A percentile compares a stretch with the other conserved stretches of the same genome.
phyloP scores from a whole-genome alignment of 2,113 vertebrate species.

The Apodemus sylvaticus region DNA sequence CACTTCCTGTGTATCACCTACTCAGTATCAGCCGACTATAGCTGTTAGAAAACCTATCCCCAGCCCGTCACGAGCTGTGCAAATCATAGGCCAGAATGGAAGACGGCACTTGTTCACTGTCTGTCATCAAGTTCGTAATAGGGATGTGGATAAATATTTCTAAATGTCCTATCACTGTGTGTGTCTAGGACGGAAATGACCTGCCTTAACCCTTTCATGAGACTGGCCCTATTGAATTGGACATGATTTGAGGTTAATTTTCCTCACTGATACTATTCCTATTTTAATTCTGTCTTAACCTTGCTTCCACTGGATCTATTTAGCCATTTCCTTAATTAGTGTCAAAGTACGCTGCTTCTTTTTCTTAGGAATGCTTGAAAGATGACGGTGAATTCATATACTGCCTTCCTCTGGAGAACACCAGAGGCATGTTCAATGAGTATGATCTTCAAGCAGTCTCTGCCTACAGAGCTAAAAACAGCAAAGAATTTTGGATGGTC shows the following conservation, averaged over 20 bases:
- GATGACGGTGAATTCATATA: slow-evolving; percentile 85
- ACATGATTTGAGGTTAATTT: slow-evolving; percentile 24
- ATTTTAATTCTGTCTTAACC: slow-evolving; percentile 29
- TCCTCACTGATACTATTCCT: background rate
- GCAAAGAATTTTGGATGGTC: slow-evolving; percentile 82
- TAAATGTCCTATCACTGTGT: background rate
- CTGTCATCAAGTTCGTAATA: background rate
- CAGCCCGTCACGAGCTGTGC: background rate
- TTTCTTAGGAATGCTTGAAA: slow-evolving; percentile 67
- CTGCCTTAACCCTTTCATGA: background rate
- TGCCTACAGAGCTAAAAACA: slow-evolving; percentile 74
- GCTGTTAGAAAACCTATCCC: background rate
- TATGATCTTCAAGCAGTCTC: slow-evolving; percentile 85
- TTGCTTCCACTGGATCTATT: slow-evolving; percentile 14
- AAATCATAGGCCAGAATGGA: background rate
- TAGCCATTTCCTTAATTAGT: slow-evolving; percentile 15
- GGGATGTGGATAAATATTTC: background rate
- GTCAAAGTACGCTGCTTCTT: slow-evolving; percentile 35
- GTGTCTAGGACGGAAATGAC: background rate
- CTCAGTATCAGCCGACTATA: background rate
- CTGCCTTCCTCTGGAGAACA: slow-evolving; percentile 77
- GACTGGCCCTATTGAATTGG: background rate
- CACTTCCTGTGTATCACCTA: background rate
- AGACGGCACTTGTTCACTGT: background rate
- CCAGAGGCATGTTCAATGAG: slow-evolving; percentile 70